phyloP scores from a whole-genome alignment of 2,888 invertebrate species.

The Pseudococcus viburni region DNA sequence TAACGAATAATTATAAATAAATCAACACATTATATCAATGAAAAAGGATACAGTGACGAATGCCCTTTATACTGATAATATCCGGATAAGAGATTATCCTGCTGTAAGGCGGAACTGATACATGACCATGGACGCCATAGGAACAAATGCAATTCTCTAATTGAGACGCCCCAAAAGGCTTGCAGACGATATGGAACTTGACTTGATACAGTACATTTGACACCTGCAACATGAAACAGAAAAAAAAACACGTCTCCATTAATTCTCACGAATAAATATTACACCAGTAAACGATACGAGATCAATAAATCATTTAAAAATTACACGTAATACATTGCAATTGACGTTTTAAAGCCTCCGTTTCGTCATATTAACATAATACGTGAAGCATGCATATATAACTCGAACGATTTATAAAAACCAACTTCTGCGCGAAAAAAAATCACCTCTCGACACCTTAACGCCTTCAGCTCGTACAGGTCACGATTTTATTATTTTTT shows the following conservation, averaged over 20 bases:
- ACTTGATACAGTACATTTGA: conserved; percentile 82
- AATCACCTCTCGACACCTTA: conserved; percentile 1
- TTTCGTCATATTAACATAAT: neutral
- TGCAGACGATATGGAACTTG: conserved; percentile 82
- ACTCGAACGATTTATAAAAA: neutral
- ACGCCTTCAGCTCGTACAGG: conserved; percentile 19
- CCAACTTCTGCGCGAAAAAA: neutral
- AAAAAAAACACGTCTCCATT: conserved; percentile 22
- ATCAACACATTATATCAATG: neutral
- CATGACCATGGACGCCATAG: conserved; percentile 82
- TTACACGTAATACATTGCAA: neutral
- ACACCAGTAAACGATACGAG: neutral
- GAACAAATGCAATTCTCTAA: conserved; percentile 82
- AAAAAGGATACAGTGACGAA: conserved; percentile 69
- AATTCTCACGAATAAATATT: neutral
- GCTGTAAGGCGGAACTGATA: conserved; percentile 77
- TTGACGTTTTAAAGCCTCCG: conserved; percentile 9
- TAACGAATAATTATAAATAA: neutral
- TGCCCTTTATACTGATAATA: conserved; percentile 71
- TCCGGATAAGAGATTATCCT: conserved; percentile 75
- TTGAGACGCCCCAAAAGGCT: conserved; percentile 86
- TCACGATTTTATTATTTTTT: neutral
- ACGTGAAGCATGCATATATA: neutral
- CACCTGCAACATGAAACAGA: conserved; percentile 75
- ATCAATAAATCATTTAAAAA: conserved; percentile 18